phyloP scores from a whole-genome alignment of 2,113 vertebrate species.

The Dinomys branickii region DNA sequence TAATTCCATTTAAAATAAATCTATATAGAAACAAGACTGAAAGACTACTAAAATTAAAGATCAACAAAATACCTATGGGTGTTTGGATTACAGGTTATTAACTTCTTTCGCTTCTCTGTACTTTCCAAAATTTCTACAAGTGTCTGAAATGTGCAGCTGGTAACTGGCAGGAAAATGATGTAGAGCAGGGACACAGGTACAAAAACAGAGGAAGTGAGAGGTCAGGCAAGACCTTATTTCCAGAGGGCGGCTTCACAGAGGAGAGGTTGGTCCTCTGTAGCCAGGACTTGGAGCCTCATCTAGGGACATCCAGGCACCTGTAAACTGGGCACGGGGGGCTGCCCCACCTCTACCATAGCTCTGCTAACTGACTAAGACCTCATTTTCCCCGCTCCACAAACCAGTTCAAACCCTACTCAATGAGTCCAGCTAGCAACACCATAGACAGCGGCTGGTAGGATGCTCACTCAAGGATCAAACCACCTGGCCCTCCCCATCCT shows the following conservation, averaged over 20 bases:
- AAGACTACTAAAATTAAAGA: not conserved
- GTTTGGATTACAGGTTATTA: not conserved
- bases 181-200: not conserved
- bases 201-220: conserved; percentile 31
- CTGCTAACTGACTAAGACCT: not conserved
- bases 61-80: not conserved
- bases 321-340: not conserved
- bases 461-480: not conserved
- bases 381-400: not conserved
- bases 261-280: not conserved
- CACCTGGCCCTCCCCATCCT: not conserved
- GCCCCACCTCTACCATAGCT: not conserved
- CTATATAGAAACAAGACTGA: not conserved
- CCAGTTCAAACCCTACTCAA: not conserved
- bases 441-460: not conserved
- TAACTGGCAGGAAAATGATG: not conserved
- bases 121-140: conserved; percentile 19
- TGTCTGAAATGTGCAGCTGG: not conserved
- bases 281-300: not conserved
- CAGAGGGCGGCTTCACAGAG: not conserved
- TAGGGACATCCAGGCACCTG: not conserved
- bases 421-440: not conserved
- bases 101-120: conserved; percentile 53
- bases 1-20: conserved; percentile 32
- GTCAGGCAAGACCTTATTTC: not conserved